These are phyloP conservation scores for Craseonycteris thonglongyai DNA, from an alignment of 2,113 vertebrate genomes.

Conservation along the genomic window DNA sequence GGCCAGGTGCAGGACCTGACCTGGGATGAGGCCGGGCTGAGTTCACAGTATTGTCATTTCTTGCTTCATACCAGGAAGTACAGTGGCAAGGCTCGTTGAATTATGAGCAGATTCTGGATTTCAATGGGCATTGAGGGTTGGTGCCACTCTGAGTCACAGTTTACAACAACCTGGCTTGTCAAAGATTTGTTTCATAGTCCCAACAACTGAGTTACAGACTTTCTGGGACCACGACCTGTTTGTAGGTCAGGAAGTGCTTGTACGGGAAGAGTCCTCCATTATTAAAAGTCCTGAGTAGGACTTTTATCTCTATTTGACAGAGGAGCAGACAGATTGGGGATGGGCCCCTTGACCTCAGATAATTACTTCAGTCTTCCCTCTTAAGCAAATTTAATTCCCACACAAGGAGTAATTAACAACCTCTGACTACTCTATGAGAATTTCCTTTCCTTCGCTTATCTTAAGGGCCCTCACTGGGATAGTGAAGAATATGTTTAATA, in stretches of 20 bases:
- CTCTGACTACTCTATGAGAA: slow-evolving; percentile 32
- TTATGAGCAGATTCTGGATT: background rate
- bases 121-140: background rate
- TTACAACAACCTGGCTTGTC: background rate
- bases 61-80: background rate
- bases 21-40: background rate
- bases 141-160: background rate
- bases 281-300: slow-evolving; percentile 30
- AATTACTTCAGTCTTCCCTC: slow-evolving; percentile 36
- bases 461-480: slow-evolving; percentile 10
- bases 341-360: slow-evolving; percentile 46
- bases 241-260: slow-evolving; percentile 30
- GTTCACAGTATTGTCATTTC: background rate
- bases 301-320: slow-evolving; percentile 55
- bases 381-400: slow-evolving; percentile 48
- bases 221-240: background rate
- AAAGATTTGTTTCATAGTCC: background rate
- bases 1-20: background rate
- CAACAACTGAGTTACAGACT: background rate
- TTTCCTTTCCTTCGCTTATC: slow-evolving; percentile 39
- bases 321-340: slow-evolving; percentile 47
- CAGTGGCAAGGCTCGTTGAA: background rate
- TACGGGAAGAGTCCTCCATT: background rate
- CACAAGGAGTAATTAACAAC: slow-evolving; percentile 45
- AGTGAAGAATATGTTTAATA: slow-evolving; percentile 11